Evolutionary conservation across 92 coral and sea anemone species (phyloP).

Genomic region (Phenganax subtilis): DNA sequence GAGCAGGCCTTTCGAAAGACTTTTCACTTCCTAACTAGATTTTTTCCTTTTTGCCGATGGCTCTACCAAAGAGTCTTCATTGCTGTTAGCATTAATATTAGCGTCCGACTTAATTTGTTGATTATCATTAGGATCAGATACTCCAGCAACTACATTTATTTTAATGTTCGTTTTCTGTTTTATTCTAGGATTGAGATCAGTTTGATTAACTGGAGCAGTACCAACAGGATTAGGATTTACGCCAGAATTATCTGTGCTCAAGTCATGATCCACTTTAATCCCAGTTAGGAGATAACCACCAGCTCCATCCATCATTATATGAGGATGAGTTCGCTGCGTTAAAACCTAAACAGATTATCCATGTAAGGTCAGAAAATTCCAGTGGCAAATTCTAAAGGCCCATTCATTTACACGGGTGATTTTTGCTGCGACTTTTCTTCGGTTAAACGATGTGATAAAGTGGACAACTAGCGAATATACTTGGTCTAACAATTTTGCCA

Average conservation of each 20-base stretch:
- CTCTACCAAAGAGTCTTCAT: neutral
- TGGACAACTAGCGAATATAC: no score
- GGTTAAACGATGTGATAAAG: no score
- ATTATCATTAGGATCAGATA: neutral
- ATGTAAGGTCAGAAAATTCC: neutral
- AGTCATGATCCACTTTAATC: constrained; percentile 60
- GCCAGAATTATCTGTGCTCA: constrained; percentile 31
- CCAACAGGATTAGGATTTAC: neutral
- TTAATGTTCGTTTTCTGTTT: neutral
- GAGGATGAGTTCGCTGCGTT: constrained; percentile 82
- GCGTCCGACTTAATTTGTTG: neutral
- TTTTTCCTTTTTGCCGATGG: constrained; percentile 2
- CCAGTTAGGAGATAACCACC: constrained; percentile 95
- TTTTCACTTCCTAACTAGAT: neutral
- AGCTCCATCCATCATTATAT: constrained; percentile 68
- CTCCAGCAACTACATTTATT: neutral
- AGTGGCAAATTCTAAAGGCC: no score
- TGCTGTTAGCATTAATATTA: neutral
- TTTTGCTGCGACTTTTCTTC: no score
- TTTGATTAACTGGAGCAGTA: constrained; percentile 34
- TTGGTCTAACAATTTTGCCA: no score
- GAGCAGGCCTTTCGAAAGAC: neutral
- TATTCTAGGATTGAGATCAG: constrained; percentile 15
- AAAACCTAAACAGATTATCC: constrained; percentile 57
- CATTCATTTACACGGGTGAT: no score